These are phyloP conservation scores for Stomorhina lunata DNA, from an alignment of 2,888 invertebrate species.

Conservation along the genomic window DNA sequence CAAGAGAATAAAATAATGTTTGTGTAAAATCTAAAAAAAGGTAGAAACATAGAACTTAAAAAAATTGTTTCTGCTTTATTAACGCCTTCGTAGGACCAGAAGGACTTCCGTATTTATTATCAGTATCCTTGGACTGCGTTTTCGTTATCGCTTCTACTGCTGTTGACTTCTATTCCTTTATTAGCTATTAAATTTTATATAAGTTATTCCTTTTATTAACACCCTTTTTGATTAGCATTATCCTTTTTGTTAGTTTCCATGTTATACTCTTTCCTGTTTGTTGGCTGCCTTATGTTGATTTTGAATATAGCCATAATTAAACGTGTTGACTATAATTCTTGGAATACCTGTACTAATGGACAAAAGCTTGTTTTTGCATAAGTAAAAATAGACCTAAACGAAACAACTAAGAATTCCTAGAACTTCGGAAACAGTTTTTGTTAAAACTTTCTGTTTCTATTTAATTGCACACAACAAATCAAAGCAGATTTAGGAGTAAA, in stretches of 20 bases:
- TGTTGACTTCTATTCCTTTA: constrained; percentile 16
- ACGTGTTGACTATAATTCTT: not conserved
- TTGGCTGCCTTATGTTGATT: not conserved
- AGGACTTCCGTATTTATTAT: not conserved
- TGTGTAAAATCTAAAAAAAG: not conserved
- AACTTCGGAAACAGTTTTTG: too few relatives aligned
- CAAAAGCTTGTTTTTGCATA: too few relatives aligned
- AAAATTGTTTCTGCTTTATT: not conserved
- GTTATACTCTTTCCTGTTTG: not conserved
- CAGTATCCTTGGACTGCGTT: not conserved
- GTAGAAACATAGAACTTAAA: not conserved
- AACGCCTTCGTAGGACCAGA: not conserved
- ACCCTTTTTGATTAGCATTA: constrained; percentile 49
- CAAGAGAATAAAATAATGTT: not conserved
- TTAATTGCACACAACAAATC: too few relatives aligned
- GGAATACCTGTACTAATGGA: not conserved
- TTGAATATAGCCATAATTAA: not conserved
- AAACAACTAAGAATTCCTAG: too few relatives aligned
- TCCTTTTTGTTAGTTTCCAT: not conserved
- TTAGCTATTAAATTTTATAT: constrained; percentile 55
- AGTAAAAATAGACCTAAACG: too few relatives aligned
- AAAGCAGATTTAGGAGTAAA: too few relatives aligned
- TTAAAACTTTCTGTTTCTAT: too few relatives aligned
- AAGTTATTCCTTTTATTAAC: constrained; percentile 47
- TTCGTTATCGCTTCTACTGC: not conserved